Base-by-base conservation (phyloP, 2,797 vertebrate genomes). In the Odontamblyopus lacepedii region DNA sequence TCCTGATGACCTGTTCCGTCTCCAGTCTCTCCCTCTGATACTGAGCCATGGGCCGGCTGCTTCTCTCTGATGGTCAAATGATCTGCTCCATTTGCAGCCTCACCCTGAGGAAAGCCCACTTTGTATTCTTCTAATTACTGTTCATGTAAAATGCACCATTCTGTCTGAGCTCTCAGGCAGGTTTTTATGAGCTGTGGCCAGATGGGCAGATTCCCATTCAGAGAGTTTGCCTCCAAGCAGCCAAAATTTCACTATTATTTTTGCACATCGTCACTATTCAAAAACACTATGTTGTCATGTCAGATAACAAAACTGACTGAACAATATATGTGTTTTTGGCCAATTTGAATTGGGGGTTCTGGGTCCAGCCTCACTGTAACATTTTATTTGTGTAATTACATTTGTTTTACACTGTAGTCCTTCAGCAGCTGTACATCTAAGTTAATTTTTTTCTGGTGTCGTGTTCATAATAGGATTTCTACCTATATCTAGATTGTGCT, bases 111-210 rank as follows among this genome's bases (percentile, higher is more conserved):
- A 64, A 30, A 55, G 75, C 69, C 5, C 27, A 74, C 63, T 70
- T 77, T 83, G 75, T 77, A 83, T 82, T 85, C 62, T 32, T 79
- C 81, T 91, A 84, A 90, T 90, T 87, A 85, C 81, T 60, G 63
- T 66, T 84, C 75, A 77, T 86, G 80, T 84, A 87, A 91, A 84
- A 80, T 79, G 87, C 71, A 79, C 77, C 70, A 63, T 70, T 85
- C 74, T 70, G 76, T 72, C 75, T 69, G 75, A 26, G 80, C 81
- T 87, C 69, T 77, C 35, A 48, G 82, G 81, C 76, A 76, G 71
- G 70, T 75, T 84, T 83, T 89, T 85, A 87, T 79, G 75, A 81
- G 79, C 76, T 69, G 59, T 51, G 59, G 71, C 30, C 29, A 72
- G 79, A 83, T 73, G 2, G 44, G 38, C 59, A 38, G 2, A 71